phyloP scores from a whole-genome alignment of 2,113 vertebrate species.

The Sarotherodon lohbergeri region DNA sequence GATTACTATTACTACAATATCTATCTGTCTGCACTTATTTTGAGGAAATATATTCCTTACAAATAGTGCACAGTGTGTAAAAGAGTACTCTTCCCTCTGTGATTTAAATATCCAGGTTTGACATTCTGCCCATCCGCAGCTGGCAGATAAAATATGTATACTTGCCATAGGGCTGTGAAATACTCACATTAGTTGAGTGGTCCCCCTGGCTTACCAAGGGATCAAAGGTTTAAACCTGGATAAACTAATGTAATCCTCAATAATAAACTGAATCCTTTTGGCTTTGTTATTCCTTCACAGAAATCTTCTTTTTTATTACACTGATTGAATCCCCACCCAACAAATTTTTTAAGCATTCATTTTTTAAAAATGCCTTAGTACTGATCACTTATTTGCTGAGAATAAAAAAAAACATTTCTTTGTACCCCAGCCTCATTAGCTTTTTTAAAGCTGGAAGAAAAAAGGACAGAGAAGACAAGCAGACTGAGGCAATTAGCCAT shows the following conservation, averaged over 20 bases:
- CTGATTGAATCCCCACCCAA: neutral
- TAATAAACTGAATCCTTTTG: neutral
- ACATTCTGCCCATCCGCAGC: constrained; percentile 26
- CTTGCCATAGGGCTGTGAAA: constrained; percentile 32
- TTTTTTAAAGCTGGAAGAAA: neutral
- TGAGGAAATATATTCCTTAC: neutral
- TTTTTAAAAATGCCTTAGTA: rapidly evolving
- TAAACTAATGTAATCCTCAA: constrained; percentile 8
- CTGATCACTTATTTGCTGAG: neutral
- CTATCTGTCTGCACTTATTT: neutral
- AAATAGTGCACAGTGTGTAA: neutral
- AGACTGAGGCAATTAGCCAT: neutral
- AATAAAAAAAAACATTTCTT: neutral
- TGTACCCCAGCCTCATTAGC: neutral
- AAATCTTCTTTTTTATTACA: neutral
- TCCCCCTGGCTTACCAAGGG: neutral
- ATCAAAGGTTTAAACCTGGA: constrained; percentile 19
- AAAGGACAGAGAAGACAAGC: neutral
- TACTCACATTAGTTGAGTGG: constrained; percentile 33
- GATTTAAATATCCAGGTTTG: neutral
- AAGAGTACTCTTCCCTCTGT: neutral
- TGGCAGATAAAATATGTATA: constrained; percentile 54
- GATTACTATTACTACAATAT: neutral
- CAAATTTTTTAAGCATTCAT: neutral
- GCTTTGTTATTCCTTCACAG: neutral